Conservation (phyloP, 2,797 vertebrate species). For the Helicolenus hilgendorfi region DNA sequence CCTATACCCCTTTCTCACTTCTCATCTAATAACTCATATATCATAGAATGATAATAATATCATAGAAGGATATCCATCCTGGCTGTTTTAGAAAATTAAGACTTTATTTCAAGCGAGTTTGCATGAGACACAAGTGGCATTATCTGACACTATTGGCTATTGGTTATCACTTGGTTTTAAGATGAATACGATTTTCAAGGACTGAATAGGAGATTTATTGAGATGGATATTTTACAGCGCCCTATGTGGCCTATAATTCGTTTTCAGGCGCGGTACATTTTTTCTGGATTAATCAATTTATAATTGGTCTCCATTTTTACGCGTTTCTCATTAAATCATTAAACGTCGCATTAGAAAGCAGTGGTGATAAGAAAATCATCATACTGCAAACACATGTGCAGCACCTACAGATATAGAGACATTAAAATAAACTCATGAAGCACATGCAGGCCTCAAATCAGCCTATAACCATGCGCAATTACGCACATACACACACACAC, state of each 20-base stretch:
- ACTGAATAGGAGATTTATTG: constrained; percentile 13
- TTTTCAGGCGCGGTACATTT: constrained; percentile 36
- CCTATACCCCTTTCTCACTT: too few relatives aligned
- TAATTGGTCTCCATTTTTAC: neutral
- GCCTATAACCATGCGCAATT: neutral
- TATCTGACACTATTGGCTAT: neutral
- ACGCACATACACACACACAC: neutral
- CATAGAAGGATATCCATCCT: neutral
- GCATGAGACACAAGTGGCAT: constrained; percentile 32
- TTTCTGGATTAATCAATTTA: constrained; percentile 15
- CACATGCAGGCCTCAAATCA: constrained; percentile 30
- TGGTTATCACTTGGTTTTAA: constrained; percentile 21
- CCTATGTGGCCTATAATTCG: constrained; percentile 16
- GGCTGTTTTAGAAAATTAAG: neutral
- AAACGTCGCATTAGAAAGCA: neutral
- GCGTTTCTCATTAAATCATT: constrained; percentile 1
- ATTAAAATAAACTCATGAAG: constrained; percentile 13
- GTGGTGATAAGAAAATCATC: neutral
- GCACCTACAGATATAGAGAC: constrained; percentile 11
- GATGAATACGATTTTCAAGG: constrained; percentile 14
- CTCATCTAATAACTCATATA: too few relatives aligned
- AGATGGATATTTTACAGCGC: constrained; percentile 20
- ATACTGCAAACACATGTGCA: constrained; percentile 24
- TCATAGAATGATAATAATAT: too few relatives aligned
- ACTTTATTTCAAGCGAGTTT: neutral